phyloP scores from a whole-genome alignment of 2,797 vertebrate species.

The Coregonus sp. region DNA sequence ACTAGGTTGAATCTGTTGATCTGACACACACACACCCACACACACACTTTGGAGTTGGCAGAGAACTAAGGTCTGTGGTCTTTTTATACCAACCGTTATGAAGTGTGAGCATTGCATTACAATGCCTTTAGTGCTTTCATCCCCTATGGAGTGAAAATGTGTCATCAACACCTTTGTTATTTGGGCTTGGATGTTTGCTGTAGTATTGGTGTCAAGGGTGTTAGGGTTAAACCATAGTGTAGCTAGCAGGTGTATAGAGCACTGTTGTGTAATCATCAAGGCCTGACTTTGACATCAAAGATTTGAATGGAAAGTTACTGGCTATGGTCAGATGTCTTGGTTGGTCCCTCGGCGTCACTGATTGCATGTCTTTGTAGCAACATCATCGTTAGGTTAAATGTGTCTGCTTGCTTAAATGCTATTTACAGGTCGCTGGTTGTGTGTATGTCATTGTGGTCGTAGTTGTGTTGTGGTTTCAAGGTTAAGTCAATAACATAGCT shows the following conservation, averaged over 20 bases:
- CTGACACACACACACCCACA: not conserved
- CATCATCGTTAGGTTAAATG: not conserved
- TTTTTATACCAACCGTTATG: not conserved
- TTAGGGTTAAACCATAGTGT: not conserved
- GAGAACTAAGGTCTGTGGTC: not conserved
- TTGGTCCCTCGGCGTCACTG: not conserved
- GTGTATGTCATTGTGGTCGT: not conserved
- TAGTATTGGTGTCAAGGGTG: slow-evolving; percentile 8
- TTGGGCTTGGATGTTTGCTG: not conserved
- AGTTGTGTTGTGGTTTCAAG: not conserved
- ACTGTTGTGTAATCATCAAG: not conserved
- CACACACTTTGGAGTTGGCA: not conserved
- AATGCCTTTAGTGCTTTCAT: not conserved
- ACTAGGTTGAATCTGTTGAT: not conserved
- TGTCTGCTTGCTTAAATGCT: not conserved
- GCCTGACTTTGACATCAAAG: slow-evolving; percentile 7
- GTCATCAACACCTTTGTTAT: not conserved
- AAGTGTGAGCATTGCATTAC: not conserved
- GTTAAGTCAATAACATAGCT: no score
- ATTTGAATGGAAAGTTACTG: not conserved
- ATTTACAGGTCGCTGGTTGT: not conserved
- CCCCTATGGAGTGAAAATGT: not conserved
- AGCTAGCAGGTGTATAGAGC: not conserved
- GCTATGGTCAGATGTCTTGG: not conserved
- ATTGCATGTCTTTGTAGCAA: not conserved